Evolutionary conservation across 2,113 vertebrate genomes (phyloP).

Genomic region (Apteryx mantelli): DNA sequence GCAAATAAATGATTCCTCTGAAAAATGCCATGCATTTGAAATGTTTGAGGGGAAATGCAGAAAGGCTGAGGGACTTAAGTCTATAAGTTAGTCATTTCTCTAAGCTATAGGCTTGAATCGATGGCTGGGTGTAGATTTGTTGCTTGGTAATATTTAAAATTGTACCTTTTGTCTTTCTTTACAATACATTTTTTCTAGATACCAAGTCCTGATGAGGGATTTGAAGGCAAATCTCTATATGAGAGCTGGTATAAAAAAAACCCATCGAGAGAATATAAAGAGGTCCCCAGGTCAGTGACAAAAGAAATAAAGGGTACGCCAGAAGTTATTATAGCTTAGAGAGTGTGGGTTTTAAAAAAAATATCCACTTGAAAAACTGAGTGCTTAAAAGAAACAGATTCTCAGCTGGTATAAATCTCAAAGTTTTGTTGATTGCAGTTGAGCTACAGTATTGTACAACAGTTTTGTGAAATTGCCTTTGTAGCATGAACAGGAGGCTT

Average conservation of each 20-base stretch:
- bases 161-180: background rate
- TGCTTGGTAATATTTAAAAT: background rate
- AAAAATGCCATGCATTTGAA: background rate
- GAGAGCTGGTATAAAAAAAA: constrained; percentile 92
- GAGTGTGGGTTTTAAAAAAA: background rate
- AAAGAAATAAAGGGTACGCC: background rate
- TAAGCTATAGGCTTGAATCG: background rate
- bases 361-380: background rate
- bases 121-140: background rate
- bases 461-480: background rate
- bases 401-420: background rate
- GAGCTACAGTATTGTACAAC: background rate
- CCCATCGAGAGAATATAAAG: constrained; percentile 75
- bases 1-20: background rate
- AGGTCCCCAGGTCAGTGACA: constrained; percentile 83
- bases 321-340: background rate
- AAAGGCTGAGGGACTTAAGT: background rate
- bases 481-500: background rate
- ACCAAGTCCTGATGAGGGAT: constrained; percentile 89
- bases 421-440: background rate
- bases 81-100: background rate
- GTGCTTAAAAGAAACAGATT: background rate
- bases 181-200: constrained; percentile 75
- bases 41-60: background rate
- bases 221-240: constrained; percentile 90